phyloP scores from a whole-genome alignment of 2,113 vertebrate genomes.

The Hepsetus odoe region DNA sequence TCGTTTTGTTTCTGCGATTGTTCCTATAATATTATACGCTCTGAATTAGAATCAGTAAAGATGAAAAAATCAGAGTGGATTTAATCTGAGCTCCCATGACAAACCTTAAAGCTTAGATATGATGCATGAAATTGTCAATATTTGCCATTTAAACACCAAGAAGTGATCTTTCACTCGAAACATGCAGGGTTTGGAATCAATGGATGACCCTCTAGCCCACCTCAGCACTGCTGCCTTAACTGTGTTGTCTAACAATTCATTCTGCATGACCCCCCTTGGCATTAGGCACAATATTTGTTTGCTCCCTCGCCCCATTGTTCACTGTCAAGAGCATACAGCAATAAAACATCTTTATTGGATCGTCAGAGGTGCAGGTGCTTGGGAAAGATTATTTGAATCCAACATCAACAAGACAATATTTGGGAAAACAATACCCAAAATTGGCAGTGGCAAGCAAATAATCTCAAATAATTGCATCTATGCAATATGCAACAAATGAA shows the following conservation, averaged over 20 bases:
- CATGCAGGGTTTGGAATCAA: background rate
- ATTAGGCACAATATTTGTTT: conserved; percentile 53
- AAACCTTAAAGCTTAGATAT: conserved; percentile 18
- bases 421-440: conserved; percentile 49
- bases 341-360: conserved; percentile 56
- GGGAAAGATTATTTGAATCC: conserved; percentile 50
- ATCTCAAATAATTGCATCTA: conserved; percentile 41
- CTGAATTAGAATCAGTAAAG: conserved; percentile 68
- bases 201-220: conserved; percentile 3
- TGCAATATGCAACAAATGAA: conserved; percentile 43
- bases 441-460: conserved; percentile 51
- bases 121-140: conserved; percentile 2
- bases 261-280: conserved; percentile 42
- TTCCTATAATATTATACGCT: conserved; percentile 81
- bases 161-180: conserved; percentile 13
- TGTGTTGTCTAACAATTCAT: conserved; percentile 29
- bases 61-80: no score
- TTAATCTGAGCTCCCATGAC: conserved; percentile 31
- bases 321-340: conserved; percentile 50
- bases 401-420: conserved; percentile 44
- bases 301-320: conserved; percentile 52
- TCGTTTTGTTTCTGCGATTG: conserved; percentile 84
- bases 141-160: conserved; percentile 5
- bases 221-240: conserved; percentile 16
- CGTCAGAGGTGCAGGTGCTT: conserved; percentile 51